Conservation (phyloP, 2,888 invertebrate species). For the Dasysyrphus tricinctus region DNA sequence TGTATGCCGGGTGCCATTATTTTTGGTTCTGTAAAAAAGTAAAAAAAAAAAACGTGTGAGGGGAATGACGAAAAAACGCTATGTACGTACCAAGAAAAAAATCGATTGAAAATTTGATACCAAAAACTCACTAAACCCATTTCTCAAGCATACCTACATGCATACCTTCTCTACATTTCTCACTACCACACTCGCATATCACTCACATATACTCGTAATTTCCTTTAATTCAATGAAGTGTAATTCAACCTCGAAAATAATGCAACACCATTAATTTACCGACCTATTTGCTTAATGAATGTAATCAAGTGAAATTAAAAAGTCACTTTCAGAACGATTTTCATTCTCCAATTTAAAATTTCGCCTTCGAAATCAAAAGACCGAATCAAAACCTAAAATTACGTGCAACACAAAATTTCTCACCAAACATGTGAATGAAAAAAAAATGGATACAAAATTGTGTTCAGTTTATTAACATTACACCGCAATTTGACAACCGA, state of each 20-base stretch:
- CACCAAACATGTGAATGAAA: neutral
- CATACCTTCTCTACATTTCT: no score
- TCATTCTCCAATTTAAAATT: slow-evolving; percentile 28
- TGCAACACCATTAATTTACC: slow-evolving; percentile 5
- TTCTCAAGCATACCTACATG: neutral
- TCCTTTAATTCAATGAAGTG: slow-evolving; percentile 29
- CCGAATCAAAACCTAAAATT: slow-evolving; percentile 9
- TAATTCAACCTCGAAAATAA: slow-evolving; percentile 2
- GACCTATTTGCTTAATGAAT: slow-evolving; percentile 40
- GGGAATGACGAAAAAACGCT: no score
- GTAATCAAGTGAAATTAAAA: slow-evolving; percentile 53
- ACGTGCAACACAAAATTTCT: slow-evolving; percentile 23
- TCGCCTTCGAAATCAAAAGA: slow-evolving; percentile 29
- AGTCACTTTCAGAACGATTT: slow-evolving; percentile 28
- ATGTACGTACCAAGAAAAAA: no score
- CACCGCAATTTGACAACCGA: slow-evolving; percentile 19
- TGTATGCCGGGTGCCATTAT: no score
- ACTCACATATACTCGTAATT: neutral
- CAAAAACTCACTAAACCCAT: neutral
- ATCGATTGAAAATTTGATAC: no score
- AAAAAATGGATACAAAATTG: neutral
- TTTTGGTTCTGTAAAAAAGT: no score
- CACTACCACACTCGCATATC: no score
- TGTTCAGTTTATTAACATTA: slow-evolving; percentile 7
- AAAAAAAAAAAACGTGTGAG: no score